Evolutionary conservation across 2,888 invertebrate genomes (phyloP).

Genomic region (Eupithecia exiguata): DNA sequence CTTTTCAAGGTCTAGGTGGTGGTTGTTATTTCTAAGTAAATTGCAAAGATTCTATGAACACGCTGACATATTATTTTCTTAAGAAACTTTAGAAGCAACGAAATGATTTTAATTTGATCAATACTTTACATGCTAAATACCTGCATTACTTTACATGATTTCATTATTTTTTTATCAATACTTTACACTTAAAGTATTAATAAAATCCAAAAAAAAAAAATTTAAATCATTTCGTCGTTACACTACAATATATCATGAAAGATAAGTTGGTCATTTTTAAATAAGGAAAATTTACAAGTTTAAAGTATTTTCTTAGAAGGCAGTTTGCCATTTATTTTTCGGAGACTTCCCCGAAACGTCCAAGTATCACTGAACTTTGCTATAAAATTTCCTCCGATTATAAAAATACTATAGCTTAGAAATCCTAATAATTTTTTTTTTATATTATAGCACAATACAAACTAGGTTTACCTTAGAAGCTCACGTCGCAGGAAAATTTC

Average conservation of each 20-base stretch:
- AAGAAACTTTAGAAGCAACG: no score
- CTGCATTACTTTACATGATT: no score
- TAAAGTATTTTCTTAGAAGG: not conserved
- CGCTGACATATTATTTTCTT: not conserved
- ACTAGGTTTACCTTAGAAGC: no score
- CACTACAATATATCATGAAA: not conserved
- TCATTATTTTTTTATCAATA: no score
- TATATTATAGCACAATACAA: not conserved
- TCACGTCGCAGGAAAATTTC: not conserved
- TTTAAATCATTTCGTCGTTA: not conserved
- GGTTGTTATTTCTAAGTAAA: not conserved
- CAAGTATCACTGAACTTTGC: not conserved
- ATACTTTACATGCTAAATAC: no score
- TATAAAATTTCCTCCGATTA: not conserved
- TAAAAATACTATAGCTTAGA: not conserved
- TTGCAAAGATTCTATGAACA: not conserved
- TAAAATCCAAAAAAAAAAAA: no score
- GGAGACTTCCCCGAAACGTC: not conserved
- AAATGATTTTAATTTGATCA: no score
- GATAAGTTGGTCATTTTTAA: not conserved
- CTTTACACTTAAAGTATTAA: no score
- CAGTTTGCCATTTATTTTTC: not conserved
- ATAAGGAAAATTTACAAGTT: not conserved
- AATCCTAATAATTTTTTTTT: not conserved
- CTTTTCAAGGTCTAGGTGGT: not conserved